Base-by-base conservation (phyloP, 1,140 invertebrate genomes). In the Philopotamus ludificatus region DNA sequence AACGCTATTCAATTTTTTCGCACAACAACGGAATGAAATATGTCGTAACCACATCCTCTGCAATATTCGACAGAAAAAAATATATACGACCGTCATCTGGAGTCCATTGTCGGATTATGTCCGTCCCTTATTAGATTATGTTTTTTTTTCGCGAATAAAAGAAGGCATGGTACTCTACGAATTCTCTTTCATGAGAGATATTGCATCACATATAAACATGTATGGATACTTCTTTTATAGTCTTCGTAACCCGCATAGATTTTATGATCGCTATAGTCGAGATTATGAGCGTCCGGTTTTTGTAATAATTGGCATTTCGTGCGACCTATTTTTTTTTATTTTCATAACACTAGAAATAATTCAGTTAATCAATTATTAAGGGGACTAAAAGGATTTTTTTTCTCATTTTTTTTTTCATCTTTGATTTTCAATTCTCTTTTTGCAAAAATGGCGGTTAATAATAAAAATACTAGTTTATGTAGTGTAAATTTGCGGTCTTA, bases 91-190 rank as follows among this genome's bases (percentile, higher is more conserved):
- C 50, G 26, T 20, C 61, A 12, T 42, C 57, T 59, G 41, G 34
- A 9, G 39, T 55, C 41, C 41, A 39, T 65, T 55, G 42, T 65
- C 63, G 25, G 63, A 65, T 65, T 65, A 65, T 57, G 54, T 42
- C 44, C n/a, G 53, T 34, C 50, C 54, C 47, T 57, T 65, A 65
- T 65, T 65, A 65, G 51, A 58, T 65, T 60, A 60, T 4, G 57
- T 60, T 60, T 65, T 63, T n/a, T n/a, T 65, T 57, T 64, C 53
- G 23, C 50, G 44, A 65, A 55, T 57, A 57, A 65, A 65, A 65
- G 63, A 57, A 65, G 63, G 53, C 51, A 47, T 55, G 58, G 34
- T 57, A 57, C 21, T 26, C n/a, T 10, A 28, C 39, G 15, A 21
- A 26, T 53, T 23, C 18, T 15, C 28, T 23, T 25, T 9, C 23